Evolutionary conservation across 2,888 invertebrate genomes (phyloP).

Genomic region (Leptothorax acervorum): DNA sequence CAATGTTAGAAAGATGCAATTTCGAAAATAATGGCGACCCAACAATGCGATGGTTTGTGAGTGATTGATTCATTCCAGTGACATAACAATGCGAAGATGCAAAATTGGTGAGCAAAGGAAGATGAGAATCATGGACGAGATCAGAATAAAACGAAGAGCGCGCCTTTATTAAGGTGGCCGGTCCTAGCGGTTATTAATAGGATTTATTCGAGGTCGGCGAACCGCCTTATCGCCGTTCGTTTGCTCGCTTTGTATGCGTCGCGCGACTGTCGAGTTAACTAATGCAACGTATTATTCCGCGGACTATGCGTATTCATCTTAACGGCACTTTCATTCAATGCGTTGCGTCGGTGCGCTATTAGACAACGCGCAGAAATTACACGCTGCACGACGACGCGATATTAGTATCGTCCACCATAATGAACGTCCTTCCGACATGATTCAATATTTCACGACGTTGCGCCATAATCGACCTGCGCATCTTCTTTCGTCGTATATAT

Average conservation of each 20-base stretch:
- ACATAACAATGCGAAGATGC: conserved; percentile 15
- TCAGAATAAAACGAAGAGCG: conserved; percentile 32
- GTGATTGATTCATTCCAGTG: neutral
- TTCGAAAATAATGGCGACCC: neutral
- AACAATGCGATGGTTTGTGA: neutral
- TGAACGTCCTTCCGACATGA: conserved; percentile 67
- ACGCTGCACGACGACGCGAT: conserved; percentile 68
- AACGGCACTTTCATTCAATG: conserved; percentile 78
- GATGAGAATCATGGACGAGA: neutral
- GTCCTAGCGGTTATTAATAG: conserved; percentile 68
- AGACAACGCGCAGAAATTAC: conserved; percentile 71
- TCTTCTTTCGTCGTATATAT: neutral
- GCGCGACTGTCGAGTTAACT: conserved; percentile 73
- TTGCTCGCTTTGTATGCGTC: conserved; percentile 71
- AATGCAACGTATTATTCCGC: conserved; percentile 73
- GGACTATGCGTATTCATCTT: conserved; percentile 73
- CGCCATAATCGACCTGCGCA: conserved; percentile 32
- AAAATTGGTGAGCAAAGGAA: neutral
- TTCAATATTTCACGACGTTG: conserved; percentile 54
- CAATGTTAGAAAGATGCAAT: neutral
- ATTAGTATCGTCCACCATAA: conserved; percentile 71
- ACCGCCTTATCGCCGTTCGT: conserved; percentile 72
- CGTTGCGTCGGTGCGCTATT: conserved; percentile 70
- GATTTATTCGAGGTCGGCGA: conserved; percentile 73
- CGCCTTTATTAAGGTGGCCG: conserved; percentile 44